A percentile compares a stretch with the other conserved stretches of the same genome.
Conservation (phyloP, 2,797 vertebrate species). For the Iguana delicatissima region DNA sequence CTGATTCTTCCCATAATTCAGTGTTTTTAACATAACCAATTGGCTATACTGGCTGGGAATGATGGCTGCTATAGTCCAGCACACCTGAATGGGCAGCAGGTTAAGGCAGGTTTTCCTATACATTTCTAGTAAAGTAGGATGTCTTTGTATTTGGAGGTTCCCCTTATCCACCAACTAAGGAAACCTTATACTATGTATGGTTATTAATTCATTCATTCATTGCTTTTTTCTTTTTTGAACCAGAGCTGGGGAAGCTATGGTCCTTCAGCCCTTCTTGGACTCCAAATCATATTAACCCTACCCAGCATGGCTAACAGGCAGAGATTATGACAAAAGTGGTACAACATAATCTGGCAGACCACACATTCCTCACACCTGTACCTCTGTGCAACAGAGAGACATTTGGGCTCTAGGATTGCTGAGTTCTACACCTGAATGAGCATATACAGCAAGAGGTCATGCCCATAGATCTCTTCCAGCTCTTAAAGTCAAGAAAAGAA, state of each 20-base stretch:
- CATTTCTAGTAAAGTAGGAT: not conserved
- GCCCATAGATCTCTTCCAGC: not conserved
- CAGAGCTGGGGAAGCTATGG: not conserved
- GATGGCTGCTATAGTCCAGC: too few species aligned
- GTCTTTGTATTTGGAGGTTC: too few species aligned
- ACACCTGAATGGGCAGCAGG: not conserved
- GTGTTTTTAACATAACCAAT: not conserved
- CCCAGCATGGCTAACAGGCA: not conserved
- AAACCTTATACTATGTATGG: not conserved
- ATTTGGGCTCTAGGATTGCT: not conserved
- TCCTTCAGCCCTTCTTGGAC: not conserved
- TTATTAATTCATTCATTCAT: not conserved
- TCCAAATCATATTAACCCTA: too few species aligned
- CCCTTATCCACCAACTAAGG: not conserved
- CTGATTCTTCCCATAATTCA: not conserved
- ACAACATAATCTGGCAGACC: not conserved
- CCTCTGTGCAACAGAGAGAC: not conserved
- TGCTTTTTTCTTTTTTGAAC: not conserved
- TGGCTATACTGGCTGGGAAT: not conserved
- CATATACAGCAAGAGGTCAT: not conserved
- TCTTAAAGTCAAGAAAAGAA: not conserved
- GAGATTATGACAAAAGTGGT: not conserved
- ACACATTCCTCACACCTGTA: not conserved
- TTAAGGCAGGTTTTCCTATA: not conserved
- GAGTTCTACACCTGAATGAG: not conserved